Evolutionary conservation across 2,888 invertebrate species (phyloP).

Genomic region (Lycocerus yunnanus): DNA sequence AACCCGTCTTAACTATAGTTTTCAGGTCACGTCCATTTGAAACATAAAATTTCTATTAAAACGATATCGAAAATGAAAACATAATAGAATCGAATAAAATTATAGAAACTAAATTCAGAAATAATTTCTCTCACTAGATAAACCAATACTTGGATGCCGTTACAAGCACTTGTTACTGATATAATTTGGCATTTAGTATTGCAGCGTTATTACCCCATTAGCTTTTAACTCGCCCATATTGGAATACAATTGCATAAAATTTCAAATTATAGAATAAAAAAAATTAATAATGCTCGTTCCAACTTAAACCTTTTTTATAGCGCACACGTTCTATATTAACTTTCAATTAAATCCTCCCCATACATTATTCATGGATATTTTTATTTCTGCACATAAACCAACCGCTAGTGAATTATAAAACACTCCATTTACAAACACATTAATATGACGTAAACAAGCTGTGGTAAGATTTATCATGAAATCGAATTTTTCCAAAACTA

Average conservation of each 20-base stretch:
- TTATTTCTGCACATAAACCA: background rate
- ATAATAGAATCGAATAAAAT: background rate
- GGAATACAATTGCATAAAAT: constrained; percentile 6
- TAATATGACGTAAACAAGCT: background rate
- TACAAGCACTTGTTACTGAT: constrained; percentile 16
- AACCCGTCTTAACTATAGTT: background rate
- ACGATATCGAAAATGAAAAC: constrained; percentile 1
- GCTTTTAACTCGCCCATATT: constrained; percentile 14
- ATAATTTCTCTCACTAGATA: background rate
- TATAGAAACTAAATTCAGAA: background rate
- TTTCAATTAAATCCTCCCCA: constrained; percentile 10
- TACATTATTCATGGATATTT: constrained; percentile 8
- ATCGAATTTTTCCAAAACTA: background rate
- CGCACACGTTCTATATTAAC: constrained; percentile 6
- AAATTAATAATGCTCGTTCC: constrained; percentile 16
- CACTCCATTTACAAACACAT: background rate
- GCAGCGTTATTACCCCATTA: constrained; percentile 11
- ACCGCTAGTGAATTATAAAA: constrained; percentile 1
- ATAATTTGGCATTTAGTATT: constrained; percentile 21
- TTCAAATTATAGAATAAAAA: constrained; percentile 9
- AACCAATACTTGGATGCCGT: constrained; percentile 8
- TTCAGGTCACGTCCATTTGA: background rate
- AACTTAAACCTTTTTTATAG: background rate
- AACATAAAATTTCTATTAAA: background rate
- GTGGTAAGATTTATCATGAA: background rate